Evolutionary conservation across 2,113 vertebrate species (phyloP), one percentile per base, ranked within the genome.

Genomic region (Saccopteryx bilineata): DNA sequence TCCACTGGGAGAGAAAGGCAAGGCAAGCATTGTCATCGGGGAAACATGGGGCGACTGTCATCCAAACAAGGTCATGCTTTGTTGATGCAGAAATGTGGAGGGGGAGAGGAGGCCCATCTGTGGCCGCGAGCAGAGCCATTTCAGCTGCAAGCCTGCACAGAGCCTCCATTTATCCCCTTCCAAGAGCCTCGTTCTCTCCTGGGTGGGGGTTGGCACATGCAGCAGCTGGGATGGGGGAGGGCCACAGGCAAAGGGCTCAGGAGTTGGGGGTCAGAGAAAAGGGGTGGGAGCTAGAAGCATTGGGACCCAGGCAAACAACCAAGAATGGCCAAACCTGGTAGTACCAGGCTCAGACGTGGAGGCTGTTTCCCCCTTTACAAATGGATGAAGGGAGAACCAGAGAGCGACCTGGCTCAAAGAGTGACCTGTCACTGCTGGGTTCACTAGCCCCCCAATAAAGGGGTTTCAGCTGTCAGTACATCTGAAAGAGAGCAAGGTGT

Each of bases 91-190:
- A 97, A 98, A 96, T 96, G 96, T 98, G 97, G 98, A 98, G 98
- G 98, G 98, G 97, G 98, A 96, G 98, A 98, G 96, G 98, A 98
- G 98, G 98, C 98, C 98, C 98, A 98, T 99, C 98, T 99, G 98
- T 98, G 97, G 97, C 91, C 1, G 61, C 26, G 75, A 96, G 56
- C 98, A 96, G 98, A 91, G 97, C 96, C 97, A 95, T 97, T 94
- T 98, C 98, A 99, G 98, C 98, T 99, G 98, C 83, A 87, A 96
- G 95, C 81, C 92, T 48, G 94, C 98, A 99, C 98, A 99, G 98
- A 98, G 98, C 97, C 95, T 96, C 98, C 98, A 98, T 99, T 99
- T 98, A 99, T 98, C 97, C 97, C 97, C 97, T 98, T 99, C 98
- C 98, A 98, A 98, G 97, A 98, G 97, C 97, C 95, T 93, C 96